phyloP scores from a whole-genome alignment of 2,113 vertebrate genomes.

The Tautogolabrus adspersus region DNA sequence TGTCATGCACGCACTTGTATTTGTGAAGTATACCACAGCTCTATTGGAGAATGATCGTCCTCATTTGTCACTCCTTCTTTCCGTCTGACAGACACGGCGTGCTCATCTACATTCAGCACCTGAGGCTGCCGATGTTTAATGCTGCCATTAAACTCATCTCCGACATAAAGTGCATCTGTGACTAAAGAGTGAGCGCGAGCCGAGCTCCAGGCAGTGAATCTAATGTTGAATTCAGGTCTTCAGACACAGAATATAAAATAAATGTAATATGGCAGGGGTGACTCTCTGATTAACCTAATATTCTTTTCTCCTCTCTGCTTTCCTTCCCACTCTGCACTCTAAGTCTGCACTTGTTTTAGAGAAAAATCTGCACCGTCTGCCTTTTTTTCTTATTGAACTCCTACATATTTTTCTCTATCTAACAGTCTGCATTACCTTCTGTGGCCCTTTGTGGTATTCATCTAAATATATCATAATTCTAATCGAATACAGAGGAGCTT shows the following conservation, averaged over 20 bases:
- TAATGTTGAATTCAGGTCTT: constrained; percentile 67
- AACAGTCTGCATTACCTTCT: constrained; percentile 11
- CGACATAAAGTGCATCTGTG: constrained; percentile 79
- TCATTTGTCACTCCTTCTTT: constrained; percentile 71
- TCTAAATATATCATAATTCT: not conserved
- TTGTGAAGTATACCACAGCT: constrained; percentile 32
- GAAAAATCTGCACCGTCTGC: not conserved
- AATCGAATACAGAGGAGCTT: no score
- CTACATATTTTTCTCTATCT: not conserved
- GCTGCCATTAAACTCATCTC: constrained; percentile 79
- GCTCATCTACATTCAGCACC: constrained; percentile 80
- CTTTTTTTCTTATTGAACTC: constrained; percentile 4
- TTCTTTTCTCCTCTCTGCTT: constrained; percentile 44
- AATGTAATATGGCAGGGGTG: constrained; percentile 59
- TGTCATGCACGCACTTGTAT: not conserved
- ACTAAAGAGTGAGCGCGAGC: constrained; percentile 76
- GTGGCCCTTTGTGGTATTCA: constrained; percentile 2
- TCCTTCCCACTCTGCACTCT: constrained; percentile 29
- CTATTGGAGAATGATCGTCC: constrained; percentile 50
- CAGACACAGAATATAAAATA: constrained; percentile 66
- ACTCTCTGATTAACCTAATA: constrained; percentile 66
- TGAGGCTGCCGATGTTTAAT: constrained; percentile 76
- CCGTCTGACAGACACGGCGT: constrained; percentile 69
- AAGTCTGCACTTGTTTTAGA: constrained; percentile 8
- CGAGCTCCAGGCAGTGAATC: constrained; percentile 69